phyloP scores from a whole-genome alignment of 2,113 vertebrate genomes.

The Dasyurus viverrinus region DNA sequence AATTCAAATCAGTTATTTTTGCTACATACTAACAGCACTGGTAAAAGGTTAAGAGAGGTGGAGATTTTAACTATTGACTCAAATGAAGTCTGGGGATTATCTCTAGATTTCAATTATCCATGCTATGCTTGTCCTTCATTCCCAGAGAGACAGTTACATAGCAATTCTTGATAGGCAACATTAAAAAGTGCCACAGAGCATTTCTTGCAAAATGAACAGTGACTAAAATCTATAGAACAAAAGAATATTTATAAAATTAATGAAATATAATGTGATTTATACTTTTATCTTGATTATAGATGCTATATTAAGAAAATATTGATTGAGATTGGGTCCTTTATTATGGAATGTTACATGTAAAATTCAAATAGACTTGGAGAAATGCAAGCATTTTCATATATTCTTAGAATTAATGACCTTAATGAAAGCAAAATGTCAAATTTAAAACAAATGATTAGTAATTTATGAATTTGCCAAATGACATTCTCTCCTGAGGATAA shows the following conservation, averaged over 20 bases:
- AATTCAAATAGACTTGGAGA: background rate
- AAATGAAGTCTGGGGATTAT: background rate
- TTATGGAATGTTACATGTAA: background rate
- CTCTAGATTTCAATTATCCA: conserved; percentile 18
- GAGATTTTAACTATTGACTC: conserved; percentile 26
- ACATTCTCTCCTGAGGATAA: background rate
- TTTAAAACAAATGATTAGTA: conserved; percentile 13
- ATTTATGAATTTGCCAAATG: background rate
- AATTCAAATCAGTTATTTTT: background rate
- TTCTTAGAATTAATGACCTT: background rate
- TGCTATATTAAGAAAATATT: background rate
- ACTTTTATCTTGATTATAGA: background rate
- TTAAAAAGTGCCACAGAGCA: background rate
- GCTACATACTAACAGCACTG: background rate
- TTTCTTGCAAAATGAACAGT: background rate
- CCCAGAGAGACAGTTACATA: conserved; percentile 4
- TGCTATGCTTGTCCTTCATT: background rate
- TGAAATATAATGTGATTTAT: background rate
- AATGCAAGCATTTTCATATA: background rate
- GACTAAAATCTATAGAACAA: background rate
- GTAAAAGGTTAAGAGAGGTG: conserved; percentile 5
- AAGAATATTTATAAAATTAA: background rate
- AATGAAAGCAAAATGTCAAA: conserved; percentile 30
- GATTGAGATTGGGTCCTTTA: background rate
- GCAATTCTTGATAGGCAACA: background rate